Evolutionary conservation across 2,113 vertebrate genomes (phyloP), one percentile per base, ranked within the genome.

Genomic region (Lutjanus erythropterus): DNA sequence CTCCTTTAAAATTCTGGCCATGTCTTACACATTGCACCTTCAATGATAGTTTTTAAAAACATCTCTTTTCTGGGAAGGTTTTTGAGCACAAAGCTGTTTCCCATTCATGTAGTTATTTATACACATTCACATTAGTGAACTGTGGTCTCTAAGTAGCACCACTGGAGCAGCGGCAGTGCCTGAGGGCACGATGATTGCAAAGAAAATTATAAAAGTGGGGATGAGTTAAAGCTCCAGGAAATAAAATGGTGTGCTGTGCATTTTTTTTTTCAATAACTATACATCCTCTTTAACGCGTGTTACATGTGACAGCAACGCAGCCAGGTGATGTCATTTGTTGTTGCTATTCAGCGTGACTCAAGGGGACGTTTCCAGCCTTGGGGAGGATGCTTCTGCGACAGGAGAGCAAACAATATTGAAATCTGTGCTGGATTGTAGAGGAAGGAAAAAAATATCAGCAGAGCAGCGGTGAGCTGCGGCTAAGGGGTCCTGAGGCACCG

Each of bases 401-500:
- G 78, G 61, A 88, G 59, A 75, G 79, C 52, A 81, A 85, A 86
- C 61, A 52, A 53, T 59, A 65, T 78, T 81, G 9, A 56, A 69
- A 81, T 72, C 16, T 55, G 41, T 53, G 42, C 74, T 35, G 2
- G 29, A 69, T 18, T 50, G 42, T 10, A 37, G 47, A 41, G 62
- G 41, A 6, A 19, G 39, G 6, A 59, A 44, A 50, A 60, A n/a
- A 42, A 71, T n/a, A 35, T 42, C 76, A 78, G 73, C 61, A 56
- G 47, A 65, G 59, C 35, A 49, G 71, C 1, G 5, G n/a, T n/a
- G n/a, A n/a, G n/a, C 64, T 52, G 71, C 29, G 10, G 47, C 55
- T 27, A 58, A 76, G 60, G 55, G 81, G 75, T 86, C 86, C 80
- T 60, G 71, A 69, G 80, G 85, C 87, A 12, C 44, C 42, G 76